A percentile compares a stretch with the other conserved stretches of the same genome.
These are phyloP conservation scores for Oncorhynchus keta DNA, from an alignment of 2,113 vertebrate genomes.

Conservation along the genomic window DNA sequence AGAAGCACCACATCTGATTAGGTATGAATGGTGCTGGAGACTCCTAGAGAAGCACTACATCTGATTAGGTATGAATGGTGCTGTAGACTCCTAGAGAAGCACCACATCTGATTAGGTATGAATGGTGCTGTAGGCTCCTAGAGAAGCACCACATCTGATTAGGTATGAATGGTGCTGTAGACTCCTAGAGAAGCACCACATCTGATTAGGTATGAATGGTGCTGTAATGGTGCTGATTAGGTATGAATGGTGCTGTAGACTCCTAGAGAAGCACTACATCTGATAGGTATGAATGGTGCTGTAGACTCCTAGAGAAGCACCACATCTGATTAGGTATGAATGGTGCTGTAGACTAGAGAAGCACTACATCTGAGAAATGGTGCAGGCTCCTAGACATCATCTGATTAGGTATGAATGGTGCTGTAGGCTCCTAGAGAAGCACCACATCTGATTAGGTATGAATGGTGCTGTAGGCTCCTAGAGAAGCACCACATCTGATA, in stretches of 20 bases:
- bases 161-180: conserved; percentile 2
- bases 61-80: conserved; percentile 1
- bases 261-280: too few species aligned
- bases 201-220: conserved; percentile 3
- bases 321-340: conserved; percentile 5
- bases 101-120: conserved; percentile 7
- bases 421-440: conserved; percentile 7
- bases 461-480: conserved; percentile 3
- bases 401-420: conserved; percentile 1
- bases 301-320: conserved; percentile 9
- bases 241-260: background rate
- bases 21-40: background rate
- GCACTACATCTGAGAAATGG: too few species aligned
- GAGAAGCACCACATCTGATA: conserved; percentile 10
- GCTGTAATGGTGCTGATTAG: background rate
- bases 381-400: too few species aligned
- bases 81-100: conserved; percentile 7
- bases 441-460: conserved; percentile 7
- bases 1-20: conserved; percentile 13
- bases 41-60: too few species aligned
- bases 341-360: background rate
- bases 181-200: conserved; percentile 11
- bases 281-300: conserved; percentile 1
- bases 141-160: conserved; percentile 3
- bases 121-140: conserved; percentile 3